phyloP scores from a whole-genome alignment of 2,888 invertebrate genomes.

The Odontomyia ornata region DNA sequence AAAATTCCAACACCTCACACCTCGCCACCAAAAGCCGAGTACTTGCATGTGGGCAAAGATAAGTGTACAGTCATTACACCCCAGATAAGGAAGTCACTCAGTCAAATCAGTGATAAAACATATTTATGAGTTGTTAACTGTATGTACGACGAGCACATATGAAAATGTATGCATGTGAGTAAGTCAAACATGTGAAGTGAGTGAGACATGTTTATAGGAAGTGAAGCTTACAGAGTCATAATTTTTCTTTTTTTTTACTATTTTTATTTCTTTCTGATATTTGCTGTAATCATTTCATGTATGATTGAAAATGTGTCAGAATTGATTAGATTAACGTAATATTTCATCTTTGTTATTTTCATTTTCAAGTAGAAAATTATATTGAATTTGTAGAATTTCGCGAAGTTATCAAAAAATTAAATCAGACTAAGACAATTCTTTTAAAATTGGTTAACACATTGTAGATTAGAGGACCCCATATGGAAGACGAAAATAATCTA shows the following conservation, averaged over 20 bases:
- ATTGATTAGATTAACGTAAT: constrained; percentile 16
- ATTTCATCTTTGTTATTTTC: not conserved
- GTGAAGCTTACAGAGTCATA: not conserved
- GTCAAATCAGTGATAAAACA: not conserved
- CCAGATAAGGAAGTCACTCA: constrained; percentile 15
- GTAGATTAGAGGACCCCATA: too few species aligned
- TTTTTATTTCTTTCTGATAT: too few species aligned
- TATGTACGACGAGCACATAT: too few species aligned
- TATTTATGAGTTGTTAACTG: too few species aligned
- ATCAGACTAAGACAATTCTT: too few species aligned
- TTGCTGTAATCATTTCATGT: not conserved
- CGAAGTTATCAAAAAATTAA: too few species aligned
- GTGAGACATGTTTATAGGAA: not conserved
- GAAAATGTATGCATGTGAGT: too few species aligned
- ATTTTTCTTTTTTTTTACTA: not conserved
- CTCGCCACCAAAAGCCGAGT: too few species aligned
- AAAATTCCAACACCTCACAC: not conserved
- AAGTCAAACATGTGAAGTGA: too few species aligned
- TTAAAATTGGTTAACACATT: too few species aligned
- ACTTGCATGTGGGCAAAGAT: not conserved
- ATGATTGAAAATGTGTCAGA: constrained; percentile 17
- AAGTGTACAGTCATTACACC: not conserved
- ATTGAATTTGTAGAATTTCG: not conserved
- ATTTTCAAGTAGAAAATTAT: not conserved
- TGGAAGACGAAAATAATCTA: too few species aligned